phyloP scores from a whole-genome alignment of 2,888 invertebrate species.

The Cremastinae sp. region DNA sequence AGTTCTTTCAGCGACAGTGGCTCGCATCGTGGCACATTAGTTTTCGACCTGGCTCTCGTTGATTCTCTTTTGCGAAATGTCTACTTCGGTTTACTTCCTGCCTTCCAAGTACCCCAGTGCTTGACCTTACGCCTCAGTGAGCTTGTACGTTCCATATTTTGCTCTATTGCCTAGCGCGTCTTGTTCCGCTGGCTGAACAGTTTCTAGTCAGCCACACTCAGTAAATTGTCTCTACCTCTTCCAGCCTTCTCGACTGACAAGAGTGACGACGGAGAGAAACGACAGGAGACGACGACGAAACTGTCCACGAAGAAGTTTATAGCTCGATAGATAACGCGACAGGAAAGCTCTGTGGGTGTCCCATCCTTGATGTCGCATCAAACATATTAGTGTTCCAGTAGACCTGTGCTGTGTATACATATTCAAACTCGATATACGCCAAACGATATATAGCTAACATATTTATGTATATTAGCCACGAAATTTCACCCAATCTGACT shows the following conservation, averaged over 20 bases:
- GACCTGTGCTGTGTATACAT: not conserved
- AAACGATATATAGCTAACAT: not conserved
- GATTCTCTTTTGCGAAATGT: not conserved
- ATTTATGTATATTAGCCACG: constrained; percentile 50
- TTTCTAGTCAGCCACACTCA: constrained; percentile 1
- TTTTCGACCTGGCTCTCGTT: not conserved
- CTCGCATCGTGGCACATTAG: not conserved
- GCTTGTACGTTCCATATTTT: constrained; percentile 13
- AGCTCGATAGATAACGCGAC: constrained; percentile 31
- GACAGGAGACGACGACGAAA: constrained; percentile 22
- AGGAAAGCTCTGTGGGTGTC: constrained; percentile 32
- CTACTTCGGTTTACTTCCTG: not conserved
- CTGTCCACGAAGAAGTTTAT: constrained; percentile 35
- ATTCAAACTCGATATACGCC: not conserved
- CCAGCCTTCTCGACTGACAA: not conserved
- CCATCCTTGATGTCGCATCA: constrained; percentile 1
- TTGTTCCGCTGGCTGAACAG: constrained; percentile 19
- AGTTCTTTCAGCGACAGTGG: too few relatives aligned
- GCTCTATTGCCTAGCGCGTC: not conserved
- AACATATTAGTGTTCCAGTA: constrained; percentile 11
- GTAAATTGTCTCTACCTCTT: not conserved
- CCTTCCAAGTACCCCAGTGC: constrained; percentile 23
- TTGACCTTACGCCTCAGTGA: constrained; percentile 8
- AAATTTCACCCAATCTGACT: constrained; percentile 57
- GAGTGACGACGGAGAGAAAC: constrained; percentile 4